These are phyloP conservation scores for Sciurus niger DNA, from an alignment of 2,113 vertebrate species.

Conservation along the genomic window DNA sequence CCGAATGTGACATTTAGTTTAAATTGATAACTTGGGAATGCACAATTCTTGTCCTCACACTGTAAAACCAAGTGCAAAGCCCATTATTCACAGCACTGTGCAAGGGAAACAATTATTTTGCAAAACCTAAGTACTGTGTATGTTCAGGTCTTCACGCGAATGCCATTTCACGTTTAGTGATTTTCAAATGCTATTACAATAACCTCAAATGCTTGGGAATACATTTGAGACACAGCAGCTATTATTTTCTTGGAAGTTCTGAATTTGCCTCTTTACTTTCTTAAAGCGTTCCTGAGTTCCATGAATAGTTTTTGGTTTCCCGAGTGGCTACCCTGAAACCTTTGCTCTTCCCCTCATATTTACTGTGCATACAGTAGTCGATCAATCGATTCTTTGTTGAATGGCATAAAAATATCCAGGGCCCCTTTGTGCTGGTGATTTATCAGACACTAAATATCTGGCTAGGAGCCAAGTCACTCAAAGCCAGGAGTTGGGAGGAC, in stretches of 20 bases:
- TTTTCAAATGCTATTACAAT: neutral
- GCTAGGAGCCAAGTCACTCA: too few relatives aligned
- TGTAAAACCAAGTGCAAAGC: neutral
- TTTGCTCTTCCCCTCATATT: neutral
- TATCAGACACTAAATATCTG: neutral
- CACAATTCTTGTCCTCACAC: neutral
- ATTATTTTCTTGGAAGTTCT: neutral
- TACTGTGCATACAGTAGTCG: neutral
- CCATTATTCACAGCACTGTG: neutral
- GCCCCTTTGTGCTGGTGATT: neutral
- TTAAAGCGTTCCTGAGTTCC: neutral
- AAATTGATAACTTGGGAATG: neutral
- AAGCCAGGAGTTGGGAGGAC: neutral
- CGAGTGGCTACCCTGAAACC: neutral
- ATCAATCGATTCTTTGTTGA: neutral
- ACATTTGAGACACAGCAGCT: neutral
- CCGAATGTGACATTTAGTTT: constrained; percentile 22
- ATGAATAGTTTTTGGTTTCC: neutral
- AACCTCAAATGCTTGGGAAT: neutral
- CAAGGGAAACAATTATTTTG: neutral
- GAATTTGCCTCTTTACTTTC: neutral
- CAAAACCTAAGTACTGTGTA: neutral
- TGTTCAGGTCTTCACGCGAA: neutral
- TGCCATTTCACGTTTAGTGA: neutral
- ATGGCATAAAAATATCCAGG: neutral